Evolutionary conservation across 2,797 vertebrate species (phyloP), one percentile per base, ranked within the genome.

Genomic region (Limosa lapponica): DNA sequence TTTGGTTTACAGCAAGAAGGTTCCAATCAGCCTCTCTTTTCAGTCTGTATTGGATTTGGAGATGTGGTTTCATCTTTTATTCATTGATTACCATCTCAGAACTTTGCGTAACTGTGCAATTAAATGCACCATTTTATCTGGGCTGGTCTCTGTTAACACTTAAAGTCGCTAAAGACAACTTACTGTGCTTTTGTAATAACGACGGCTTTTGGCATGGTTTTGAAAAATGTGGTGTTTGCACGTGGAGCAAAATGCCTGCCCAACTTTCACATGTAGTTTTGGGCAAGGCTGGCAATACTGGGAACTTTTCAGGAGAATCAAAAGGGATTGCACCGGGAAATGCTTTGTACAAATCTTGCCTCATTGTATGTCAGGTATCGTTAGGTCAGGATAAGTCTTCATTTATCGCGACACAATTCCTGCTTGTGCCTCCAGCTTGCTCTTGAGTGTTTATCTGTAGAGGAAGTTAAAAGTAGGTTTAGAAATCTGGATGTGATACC

Each of bases 1-100:
- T 97, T 94, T 91, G 77, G 85, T 93, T 93, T 79, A 80, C 89
- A 83, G 79, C 86, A 88, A 73, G 93, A 48, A 93, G 80, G 65
- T 95, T 97, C 82, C 93, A 84, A 89, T 96, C 94, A 95, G 72
- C 70, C 28, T 83, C 62, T 90, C 34, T 69, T 90, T 93, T 90
- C 79, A 49, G 70, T 48, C 75, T 69, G 52, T 51, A 9, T 44
- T 79, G 57, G 82, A 83, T 96, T 95, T 69, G 66, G 73, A 78
- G 87, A 70, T 82, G 90, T 13, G 83, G 82, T 90, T 97, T 96
- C 54, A 55, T 90, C 84, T 93, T 90, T 89, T 62, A 54, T 90
- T 41, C 89, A 66, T 70, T 75, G 70, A 88, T 93, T 90, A 2
- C 66, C n/a, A 4, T 66, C 90, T 95, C 71, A 75, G 62, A 89